Conservation (phyloP, 2,113 vertebrate genomes). For the Eubucco bourcierii region DNA sequence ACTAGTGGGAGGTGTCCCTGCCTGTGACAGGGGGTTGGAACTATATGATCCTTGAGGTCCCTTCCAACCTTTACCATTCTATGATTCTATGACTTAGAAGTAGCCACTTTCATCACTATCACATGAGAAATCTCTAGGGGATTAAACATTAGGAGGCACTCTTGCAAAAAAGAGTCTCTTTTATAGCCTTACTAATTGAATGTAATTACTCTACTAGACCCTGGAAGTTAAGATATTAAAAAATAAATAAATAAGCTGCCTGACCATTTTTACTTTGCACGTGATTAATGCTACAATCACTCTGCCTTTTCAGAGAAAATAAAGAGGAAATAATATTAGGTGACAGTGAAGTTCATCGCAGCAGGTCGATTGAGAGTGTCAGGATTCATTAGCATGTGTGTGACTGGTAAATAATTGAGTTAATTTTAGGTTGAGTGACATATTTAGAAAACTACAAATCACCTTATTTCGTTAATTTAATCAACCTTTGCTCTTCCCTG, state of each 20-base stretch:
- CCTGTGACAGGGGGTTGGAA: no score
- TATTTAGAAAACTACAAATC: conserved; percentile 69
- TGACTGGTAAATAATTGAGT: conserved; percentile 72
- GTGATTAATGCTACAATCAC: neutral
- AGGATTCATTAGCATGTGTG: conserved; percentile 64
- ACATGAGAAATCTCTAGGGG: neutral
- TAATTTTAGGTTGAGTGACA: conserved; percentile 73
- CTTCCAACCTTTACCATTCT: no score
- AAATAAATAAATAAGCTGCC: neutral
- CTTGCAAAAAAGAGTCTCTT: conserved; percentile 4
- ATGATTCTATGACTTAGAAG: neutral
- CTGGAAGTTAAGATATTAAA: conserved; percentile 12
- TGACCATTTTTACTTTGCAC: neutral
- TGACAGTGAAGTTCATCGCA: neutral
- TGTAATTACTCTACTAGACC: conserved; percentile 49
- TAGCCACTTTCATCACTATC: neutral
- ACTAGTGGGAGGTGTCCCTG: no score
- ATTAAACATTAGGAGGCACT: conserved; percentile 30
- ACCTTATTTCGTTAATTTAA: conserved; percentile 68
- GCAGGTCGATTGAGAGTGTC: conserved; percentile 39
- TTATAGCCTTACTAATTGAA: conserved; percentile 64
- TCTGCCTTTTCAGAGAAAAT: neutral
- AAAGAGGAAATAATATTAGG: conserved; percentile 15
- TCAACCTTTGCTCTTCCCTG: conserved; percentile 61
- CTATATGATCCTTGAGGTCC: no score